Conservation (phyloP, 1,140 invertebrate species). For the Diorhabda elongata region DNA sequence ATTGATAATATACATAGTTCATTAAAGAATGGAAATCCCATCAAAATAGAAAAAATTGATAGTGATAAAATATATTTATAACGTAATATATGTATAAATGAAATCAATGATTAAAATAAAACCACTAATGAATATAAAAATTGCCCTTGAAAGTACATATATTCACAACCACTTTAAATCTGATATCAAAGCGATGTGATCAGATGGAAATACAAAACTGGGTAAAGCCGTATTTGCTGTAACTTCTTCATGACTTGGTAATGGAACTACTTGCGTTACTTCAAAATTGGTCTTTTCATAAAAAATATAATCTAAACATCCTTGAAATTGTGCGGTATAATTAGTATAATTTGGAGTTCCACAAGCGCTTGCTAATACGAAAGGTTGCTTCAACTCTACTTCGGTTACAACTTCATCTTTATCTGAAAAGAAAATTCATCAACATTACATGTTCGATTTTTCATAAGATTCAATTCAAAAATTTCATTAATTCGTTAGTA, state of each 20-base stretch:
- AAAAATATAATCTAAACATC: conserved; percentile 91
- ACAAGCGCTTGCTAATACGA: conserved; percentile 67
- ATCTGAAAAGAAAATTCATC: conserved; percentile 50
- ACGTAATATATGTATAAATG: no score
- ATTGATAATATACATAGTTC: no score
- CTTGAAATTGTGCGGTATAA: conserved; percentile 76
- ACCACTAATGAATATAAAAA: no score
- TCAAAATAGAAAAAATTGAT: no score
- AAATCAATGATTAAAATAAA: no score
- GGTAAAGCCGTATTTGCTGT: conserved; percentile 71
- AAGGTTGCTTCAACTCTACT: conserved; percentile 59
- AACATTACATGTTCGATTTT: neutral
- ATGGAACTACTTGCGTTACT: conserved; percentile 70
- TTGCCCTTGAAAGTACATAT: neutral
- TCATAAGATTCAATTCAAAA: neutral
- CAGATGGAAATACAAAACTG: conserved; percentile 84
- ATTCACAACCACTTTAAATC: conserved; percentile 64
- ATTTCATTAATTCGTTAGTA: neutral
- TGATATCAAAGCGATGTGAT: conserved; percentile 85
- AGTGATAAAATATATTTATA: no score
- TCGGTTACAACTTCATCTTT: conserved; percentile 58
- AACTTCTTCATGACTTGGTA: conserved; percentile 78
- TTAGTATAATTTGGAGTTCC: conserved; percentile 81
- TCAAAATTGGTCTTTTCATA: conserved; percentile 65
- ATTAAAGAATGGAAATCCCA: no score